Conservation (phyloP, 1,140 invertebrate species). For the Cotesia glomerata region DNA sequence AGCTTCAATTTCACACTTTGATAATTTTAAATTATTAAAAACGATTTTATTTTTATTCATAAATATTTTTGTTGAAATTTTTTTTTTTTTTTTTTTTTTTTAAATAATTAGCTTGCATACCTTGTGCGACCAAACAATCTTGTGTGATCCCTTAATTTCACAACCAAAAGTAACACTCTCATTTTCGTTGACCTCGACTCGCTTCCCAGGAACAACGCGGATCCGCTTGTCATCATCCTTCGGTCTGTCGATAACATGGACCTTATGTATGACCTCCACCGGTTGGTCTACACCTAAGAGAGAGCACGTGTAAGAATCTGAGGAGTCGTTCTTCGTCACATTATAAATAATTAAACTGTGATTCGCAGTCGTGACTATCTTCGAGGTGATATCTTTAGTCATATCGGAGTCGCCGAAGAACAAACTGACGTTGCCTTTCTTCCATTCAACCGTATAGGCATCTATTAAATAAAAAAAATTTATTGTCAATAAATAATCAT, state of each 20-base stretch:
- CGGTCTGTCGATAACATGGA: slow-evolving; percentile 31
- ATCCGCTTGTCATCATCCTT: slow-evolving; percentile 21
- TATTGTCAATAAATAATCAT: slow-evolving; percentile 5
- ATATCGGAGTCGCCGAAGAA: slow-evolving; percentile 25
- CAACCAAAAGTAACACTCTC: slow-evolving; percentile 38
- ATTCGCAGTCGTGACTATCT: slow-evolving; percentile 13
- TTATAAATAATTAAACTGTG: slow-evolving; percentile 43
- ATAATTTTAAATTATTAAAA: no score
- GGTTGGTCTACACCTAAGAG: slow-evolving; percentile 1
- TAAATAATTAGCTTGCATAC: slow-evolving; percentile 32
- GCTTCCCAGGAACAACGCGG: slow-evolving; percentile 35
- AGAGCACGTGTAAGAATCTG: slow-evolving; percentile 41
- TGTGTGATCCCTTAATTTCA: slow-evolving; percentile 7
- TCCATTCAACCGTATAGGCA: slow-evolving; percentile 33
- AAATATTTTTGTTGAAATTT: no score
- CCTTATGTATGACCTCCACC: slow-evolving; percentile 35
- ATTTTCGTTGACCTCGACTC: slow-evolving; percentile 32
- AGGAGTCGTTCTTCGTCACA: slow-evolving; percentile 33
- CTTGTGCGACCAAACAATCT: slow-evolving; percentile 50
- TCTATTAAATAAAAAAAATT: slow-evolving; percentile 35
- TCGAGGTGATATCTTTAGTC: slow-evolving; percentile 18
- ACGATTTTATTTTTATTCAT: no score
- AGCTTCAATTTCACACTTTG: no score
- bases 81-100: no score
- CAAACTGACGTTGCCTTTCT: slow-evolving; percentile 33